Conservation (phyloP, 2,888 invertebrate species). For the Encarsia formosa region DNA sequence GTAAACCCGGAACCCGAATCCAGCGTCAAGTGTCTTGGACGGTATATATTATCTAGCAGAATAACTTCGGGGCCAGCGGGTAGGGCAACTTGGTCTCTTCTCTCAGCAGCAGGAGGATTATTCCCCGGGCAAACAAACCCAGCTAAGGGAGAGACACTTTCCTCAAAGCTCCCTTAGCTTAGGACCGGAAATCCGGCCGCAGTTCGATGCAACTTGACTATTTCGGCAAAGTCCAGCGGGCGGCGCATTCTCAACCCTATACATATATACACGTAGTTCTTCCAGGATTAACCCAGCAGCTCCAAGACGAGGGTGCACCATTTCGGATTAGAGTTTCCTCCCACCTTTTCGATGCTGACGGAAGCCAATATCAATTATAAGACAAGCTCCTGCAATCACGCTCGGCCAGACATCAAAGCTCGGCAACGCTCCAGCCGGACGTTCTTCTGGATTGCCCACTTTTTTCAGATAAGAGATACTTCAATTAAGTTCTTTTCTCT, state of each 20-base stretch:
- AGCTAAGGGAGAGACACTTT: too few relatives aligned
- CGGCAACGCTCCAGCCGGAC: conserved; percentile 42
- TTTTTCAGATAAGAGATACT: conserved; percentile 51
- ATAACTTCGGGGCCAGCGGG: conserved; percentile 23
- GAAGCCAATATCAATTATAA: conserved; percentile 51
- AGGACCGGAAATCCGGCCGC: too few relatives aligned
- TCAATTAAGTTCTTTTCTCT: conserved; percentile 39
- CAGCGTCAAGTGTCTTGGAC: conserved; percentile 7
- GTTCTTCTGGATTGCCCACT: conserved; percentile 44
- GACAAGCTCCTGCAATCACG: conserved; percentile 50
- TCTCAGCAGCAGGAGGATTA: too few relatives aligned
- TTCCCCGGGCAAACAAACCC: too few relatives aligned
- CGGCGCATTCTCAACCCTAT: too few relatives aligned
- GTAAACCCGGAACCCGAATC: too few relatives aligned
- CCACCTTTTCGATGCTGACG: conserved; percentile 17
- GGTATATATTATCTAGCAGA: conserved; percentile 26
- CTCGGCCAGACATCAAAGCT: conserved; percentile 47
- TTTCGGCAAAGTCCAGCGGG: too few relatives aligned
- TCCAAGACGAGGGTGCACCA: conserved; percentile 21
- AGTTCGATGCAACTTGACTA: too few relatives aligned
- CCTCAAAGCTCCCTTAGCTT: too few relatives aligned
- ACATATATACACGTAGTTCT: too few relatives aligned
- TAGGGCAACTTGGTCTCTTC: too few relatives aligned
- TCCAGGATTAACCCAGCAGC: conserved; percentile 19
- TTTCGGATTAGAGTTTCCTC: conserved; percentile 40